Evolutionary conservation across 2,888 invertebrate genomes (phyloP).

Genomic region (Pasiphila rectangulata): DNA sequence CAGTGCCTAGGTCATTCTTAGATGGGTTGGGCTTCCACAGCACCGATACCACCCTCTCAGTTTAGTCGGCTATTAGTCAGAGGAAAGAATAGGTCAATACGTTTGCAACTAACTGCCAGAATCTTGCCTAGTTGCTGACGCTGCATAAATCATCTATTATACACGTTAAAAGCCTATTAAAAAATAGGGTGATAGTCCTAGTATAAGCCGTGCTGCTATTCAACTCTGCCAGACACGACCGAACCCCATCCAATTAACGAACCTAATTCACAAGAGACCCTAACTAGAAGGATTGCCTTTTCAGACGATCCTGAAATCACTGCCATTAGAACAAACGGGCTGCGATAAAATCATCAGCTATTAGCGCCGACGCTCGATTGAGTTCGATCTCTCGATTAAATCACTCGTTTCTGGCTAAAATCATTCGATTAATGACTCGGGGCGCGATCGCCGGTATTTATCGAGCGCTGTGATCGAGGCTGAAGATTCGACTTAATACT

Average conservation of each 20-base stretch:
- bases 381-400: conserved; percentile 19
- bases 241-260: not conserved
- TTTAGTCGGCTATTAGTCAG: too few relatives aligned
- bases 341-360: conserved; percentile 20
- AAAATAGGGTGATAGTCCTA: too few relatives aligned
- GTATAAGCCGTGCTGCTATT: too few relatives aligned
- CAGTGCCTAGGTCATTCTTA: too few relatives aligned
- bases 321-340: conserved; percentile 12
- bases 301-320: conserved; percentile 5
- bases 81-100: too few relatives aligned
- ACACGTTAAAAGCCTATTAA: too few relatives aligned
- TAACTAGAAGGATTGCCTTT: conserved; percentile 3
- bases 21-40: too few relatives aligned
- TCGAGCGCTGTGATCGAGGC: conserved; percentile 60
- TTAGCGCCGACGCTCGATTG: conserved; percentile 17
- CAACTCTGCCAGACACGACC: too few relatives aligned
- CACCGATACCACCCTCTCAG: too few relatives aligned
- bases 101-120: too few relatives aligned
- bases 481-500: conserved; percentile 59
- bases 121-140: too few relatives aligned
- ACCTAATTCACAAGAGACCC: not conserved
- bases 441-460: conserved; percentile 55
- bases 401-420: conserved; percentile 40
- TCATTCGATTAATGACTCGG: conserved; percentile 54
- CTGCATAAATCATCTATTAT: too few relatives aligned